phyloP scores from a whole-genome alignment of 2,113 vertebrate species.

The Erythrocebus patas region DNA sequence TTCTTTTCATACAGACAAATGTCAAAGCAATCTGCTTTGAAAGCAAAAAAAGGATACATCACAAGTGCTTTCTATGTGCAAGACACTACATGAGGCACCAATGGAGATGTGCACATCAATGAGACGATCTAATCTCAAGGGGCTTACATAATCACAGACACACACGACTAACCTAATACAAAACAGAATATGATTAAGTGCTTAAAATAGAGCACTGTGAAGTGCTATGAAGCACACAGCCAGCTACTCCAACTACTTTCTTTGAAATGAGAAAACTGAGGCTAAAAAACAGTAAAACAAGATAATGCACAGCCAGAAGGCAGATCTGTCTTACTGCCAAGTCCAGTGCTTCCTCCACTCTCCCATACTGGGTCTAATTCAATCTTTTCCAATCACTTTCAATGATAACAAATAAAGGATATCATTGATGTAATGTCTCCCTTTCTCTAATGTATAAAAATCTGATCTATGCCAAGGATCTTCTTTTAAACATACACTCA shows the following conservation, averaged over 20 bases:
- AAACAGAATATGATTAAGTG: conserved; percentile 23
- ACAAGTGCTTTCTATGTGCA: not conserved
- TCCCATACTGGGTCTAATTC: not conserved
- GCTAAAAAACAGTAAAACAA: not conserved
- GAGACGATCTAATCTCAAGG: not conserved
- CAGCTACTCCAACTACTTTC: not conserved
- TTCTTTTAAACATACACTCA: not conserved
- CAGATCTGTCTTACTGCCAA: not conserved
- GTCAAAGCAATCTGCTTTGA: not conserved
- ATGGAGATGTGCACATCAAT: not conserved
- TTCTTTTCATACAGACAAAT: conserved; percentile 14
- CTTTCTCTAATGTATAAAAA: not conserved
- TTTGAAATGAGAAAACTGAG: conserved; percentile 10
- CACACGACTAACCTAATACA: not conserved
- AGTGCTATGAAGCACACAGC: conserved; percentile 14
- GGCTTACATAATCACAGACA: not conserved
- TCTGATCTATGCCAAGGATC: not conserved
- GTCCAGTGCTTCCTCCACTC: not conserved
- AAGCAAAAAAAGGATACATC: not conserved
- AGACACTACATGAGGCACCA: not conserved
- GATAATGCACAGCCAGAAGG: not conserved
- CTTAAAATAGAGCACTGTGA: not conserved
- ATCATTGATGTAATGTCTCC: not conserved
- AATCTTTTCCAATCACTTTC: not conserved
- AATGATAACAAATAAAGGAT: conserved; percentile 16